A percentile compares a stretch with the other conserved stretches of the same genome.
phyloP scores from a whole-genome alignment of 2,113 vertebrate species.

The Daphoenositta chrysoptera region DNA sequence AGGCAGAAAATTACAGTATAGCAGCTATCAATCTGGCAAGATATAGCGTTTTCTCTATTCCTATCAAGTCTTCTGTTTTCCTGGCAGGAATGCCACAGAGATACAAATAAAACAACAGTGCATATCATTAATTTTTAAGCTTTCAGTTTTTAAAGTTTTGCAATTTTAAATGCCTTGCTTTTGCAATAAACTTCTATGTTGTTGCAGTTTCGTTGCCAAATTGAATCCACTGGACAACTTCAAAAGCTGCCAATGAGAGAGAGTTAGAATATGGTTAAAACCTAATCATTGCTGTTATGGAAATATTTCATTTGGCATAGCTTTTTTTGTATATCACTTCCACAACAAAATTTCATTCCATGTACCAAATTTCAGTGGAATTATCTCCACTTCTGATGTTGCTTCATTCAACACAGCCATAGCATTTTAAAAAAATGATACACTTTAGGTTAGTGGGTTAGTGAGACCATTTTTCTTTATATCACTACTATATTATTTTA shows the following conservation, averaged over 20 bases:
- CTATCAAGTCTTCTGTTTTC: background rate
- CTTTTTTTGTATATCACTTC: background rate
- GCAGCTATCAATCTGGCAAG: background rate
- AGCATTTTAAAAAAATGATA: background rate
- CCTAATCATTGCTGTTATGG: background rate
- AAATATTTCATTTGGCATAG: background rate
- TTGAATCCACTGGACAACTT: background rate
- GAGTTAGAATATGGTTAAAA: background rate
- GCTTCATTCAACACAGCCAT: background rate
- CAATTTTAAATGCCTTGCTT: background rate
- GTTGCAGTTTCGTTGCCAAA: background rate
- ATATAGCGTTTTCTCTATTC: background rate
- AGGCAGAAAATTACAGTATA: background rate
- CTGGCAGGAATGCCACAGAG: background rate
- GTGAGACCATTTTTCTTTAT: background rate
- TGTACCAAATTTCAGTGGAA: background rate
- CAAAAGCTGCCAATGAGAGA: background rate
- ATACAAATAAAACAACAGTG: background rate
- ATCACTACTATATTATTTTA: background rate
- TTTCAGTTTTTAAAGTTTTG: background rate
- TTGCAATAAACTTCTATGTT: background rate
- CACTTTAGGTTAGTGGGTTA: background rate
- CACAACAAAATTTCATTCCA: background rate
- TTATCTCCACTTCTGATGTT: background rate
- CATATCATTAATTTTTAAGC: background rate